Conservation (phyloP, 2,113 vertebrate species). For the Elephantulus edwardii region DNA sequence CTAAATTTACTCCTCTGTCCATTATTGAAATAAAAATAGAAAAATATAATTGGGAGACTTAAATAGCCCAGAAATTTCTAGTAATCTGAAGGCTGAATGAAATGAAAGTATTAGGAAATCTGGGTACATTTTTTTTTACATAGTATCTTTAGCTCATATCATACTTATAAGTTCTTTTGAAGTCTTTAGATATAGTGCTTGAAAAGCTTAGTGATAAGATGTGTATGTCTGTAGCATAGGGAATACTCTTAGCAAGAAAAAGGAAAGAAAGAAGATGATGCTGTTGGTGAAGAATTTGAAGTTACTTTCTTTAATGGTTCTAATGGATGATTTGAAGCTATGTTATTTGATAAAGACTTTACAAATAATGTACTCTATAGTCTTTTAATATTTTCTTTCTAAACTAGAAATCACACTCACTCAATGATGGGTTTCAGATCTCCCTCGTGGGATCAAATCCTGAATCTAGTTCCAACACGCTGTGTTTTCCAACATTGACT, state of each 20-base stretch:
- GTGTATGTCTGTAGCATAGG: neutral
- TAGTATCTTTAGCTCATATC: neutral
- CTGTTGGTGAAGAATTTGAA: neutral
- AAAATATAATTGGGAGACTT: neutral
- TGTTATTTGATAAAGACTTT: neutral
- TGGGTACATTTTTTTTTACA: neutral
- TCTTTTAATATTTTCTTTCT: neutral
- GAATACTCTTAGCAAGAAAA: slow-evolving; percentile 6
- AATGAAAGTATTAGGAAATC: neutral
- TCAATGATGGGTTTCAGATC: neutral
- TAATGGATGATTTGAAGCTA: neutral
- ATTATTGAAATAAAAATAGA: neutral
- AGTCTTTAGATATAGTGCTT: neutral
- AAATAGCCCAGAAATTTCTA: neutral
- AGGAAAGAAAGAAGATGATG: neutral
- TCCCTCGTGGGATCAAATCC: neutral
- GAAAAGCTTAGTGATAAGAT: neutral
- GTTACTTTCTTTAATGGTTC: neutral
- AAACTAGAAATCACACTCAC: slow-evolving; percentile 9
- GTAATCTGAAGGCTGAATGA: neutral
- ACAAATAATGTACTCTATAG: neutral
- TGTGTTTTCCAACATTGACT: neutral
- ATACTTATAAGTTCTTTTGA: neutral
- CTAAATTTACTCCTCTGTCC: neutral
- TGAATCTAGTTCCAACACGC: neutral